Base-by-base conservation (phyloP, 2,888 invertebrate species). In the Volucella bombylans region DNA sequence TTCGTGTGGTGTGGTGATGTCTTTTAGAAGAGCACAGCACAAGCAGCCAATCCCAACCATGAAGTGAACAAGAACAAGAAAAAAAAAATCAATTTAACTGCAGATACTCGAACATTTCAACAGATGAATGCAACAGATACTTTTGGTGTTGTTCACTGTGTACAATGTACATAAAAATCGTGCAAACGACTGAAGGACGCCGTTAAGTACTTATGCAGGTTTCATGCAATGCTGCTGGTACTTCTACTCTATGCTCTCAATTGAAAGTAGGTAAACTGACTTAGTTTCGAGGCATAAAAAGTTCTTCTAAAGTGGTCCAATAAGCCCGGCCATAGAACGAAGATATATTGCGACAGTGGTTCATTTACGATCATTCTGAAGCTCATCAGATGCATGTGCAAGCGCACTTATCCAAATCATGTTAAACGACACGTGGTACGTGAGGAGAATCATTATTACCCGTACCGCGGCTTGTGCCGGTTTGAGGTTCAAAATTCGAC, bases 381-480 rank as follows among this genome's bases (percentile, higher is more conserved):
- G 62, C 69, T 69, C 82, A 80, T 77, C 72, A 65, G 76, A 76
- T 76, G 71, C 85, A 72, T 76, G 83, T 52, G 54, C 50, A 18
- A 61, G 41, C 43, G n/a, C 72, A 62, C 62, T 62, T 77, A 62
- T 74, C 68, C 64, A 68, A 73, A 78, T 68, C 50, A 61, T 72
- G 76, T 85, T 79, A 83, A 83, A 64, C 85, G 85, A 85, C 85
- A 85, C 85, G 64, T 81, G 85, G 55, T 85, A 85, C 85, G 85
- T 85, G 85, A 67, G 41, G 50, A 8, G 81, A 80, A 85, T 80
- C 18, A 15, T 59, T 72, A 77, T 79, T 72, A 78, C 82, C 67
- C 45, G 11, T 47, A 45, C 52, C 68, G 31, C 8, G 12, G 31
- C 10, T 31, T 31, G 31, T 31, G 6, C 6, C 31, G 31, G 31